phyloP scores from a whole-genome alignment of 2,797 vertebrate genomes.

The Phyllotis vaccarum region DNA sequence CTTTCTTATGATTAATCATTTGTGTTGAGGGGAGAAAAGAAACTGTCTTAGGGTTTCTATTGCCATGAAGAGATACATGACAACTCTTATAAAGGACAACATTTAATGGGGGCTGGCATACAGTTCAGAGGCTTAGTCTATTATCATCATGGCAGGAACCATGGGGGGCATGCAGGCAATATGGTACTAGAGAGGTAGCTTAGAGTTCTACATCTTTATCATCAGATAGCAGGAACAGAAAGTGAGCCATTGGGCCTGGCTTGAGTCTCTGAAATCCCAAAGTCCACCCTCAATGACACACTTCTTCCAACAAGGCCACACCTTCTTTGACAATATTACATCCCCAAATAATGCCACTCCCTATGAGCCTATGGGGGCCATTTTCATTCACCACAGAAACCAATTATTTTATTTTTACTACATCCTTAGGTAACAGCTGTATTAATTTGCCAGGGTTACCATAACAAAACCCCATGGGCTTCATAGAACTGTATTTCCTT shows the following conservation, averaged over 20 bases:
- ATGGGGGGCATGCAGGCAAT: not conserved
- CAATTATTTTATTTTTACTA: not conserved
- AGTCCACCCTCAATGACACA: not conserved
- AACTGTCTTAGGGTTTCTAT: not conserved
- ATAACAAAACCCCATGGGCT: not conserved
- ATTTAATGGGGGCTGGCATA: not conserved
- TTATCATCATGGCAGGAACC: not conserved
- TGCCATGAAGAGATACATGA: not conserved
- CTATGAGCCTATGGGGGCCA: not conserved
- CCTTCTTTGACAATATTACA: not conserved
- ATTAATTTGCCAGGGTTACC: not conserved
- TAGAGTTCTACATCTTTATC: too few species aligned
- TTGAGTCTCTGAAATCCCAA: not conserved
- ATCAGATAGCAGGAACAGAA: not conserved
- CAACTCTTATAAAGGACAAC: not conserved
- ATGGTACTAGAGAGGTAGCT: not conserved
- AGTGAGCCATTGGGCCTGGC: not conserved
- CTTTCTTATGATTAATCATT: not conserved
- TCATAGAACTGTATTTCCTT: not conserved
- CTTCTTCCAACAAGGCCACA: not conserved
- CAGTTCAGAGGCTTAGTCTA: too few species aligned
- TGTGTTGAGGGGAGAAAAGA: conserved; percentile 39
- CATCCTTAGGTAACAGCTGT: not conserved
- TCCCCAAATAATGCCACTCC: not conserved
- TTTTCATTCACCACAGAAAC: not conserved